These are phyloP conservation scores for Drosophila gunungcola DNA, from an alignment of 1,140 invertebrate genomes.

Conservation along the genomic window DNA sequence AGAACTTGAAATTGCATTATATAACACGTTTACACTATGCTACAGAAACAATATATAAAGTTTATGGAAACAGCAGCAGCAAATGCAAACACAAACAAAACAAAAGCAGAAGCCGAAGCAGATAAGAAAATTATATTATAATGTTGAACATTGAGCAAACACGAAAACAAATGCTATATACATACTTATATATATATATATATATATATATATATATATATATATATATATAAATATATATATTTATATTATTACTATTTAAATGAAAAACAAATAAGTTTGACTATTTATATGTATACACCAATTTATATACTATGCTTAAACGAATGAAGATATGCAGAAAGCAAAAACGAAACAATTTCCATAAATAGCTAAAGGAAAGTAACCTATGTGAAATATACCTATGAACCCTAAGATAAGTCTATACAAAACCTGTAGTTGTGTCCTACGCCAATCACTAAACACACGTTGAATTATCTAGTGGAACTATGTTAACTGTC, in stretches of 20 bases:
- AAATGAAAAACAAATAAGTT: constrained; percentile 71
- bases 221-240: constrained; percentile 65
- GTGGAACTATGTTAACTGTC: constrained; percentile 59
- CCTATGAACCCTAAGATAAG: constrained; percentile 58
- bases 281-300: constrained; percentile 79
- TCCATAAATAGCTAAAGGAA: constrained; percentile 62
- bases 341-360: constrained; percentile 54
- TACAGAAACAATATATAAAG: constrained; percentile 44
- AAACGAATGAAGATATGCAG: constrained; percentile 21
- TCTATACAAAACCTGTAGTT: constrained; percentile 72
- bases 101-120: constrained; percentile 10
- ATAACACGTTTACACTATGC: constrained; percentile 58
- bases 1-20: constrained; percentile 28
- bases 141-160: constrained; percentile 66
- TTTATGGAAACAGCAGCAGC: constrained; percentile 49
- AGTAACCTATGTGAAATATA: constrained; percentile 68
- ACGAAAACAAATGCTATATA: constrained; percentile 63
- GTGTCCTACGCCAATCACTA: constrained; percentile 78
- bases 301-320: constrained; percentile 71
- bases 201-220: constrained; percentile 69
- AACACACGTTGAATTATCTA: constrained; percentile 46
- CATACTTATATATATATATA: constrained; percentile 65
- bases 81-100: constrained; percentile 1
- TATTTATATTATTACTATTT: constrained; percentile 71
- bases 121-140: constrained; percentile 67